These are phyloP conservation scores for Antigone vipio DNA, from an alignment of 2,113 vertebrate species.

Conservation along the genomic window DNA sequence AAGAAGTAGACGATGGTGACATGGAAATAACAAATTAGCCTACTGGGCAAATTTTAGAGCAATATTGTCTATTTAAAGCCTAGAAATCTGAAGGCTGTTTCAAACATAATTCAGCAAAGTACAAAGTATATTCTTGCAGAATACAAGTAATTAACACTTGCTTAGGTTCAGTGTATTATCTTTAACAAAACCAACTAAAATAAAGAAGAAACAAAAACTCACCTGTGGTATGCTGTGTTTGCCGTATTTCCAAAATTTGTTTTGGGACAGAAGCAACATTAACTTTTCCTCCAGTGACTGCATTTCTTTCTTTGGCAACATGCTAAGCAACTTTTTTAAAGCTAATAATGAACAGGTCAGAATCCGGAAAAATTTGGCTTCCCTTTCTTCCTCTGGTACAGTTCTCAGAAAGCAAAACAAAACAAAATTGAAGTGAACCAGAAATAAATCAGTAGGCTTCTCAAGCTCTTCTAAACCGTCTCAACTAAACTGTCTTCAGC, in stretches of 20 bases:
- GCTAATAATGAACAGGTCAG: constrained; percentile 92
- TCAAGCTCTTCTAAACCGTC: not conserved
- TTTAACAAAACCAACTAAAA: not conserved
- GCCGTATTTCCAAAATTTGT: constrained; percentile 96
- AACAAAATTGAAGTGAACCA: not conserved
- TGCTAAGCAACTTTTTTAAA: constrained; percentile 86
- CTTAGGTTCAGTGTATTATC: not conserved
- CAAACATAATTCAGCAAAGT: not conserved
- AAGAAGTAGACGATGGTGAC: not conserved
- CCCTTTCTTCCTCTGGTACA: constrained; percentile 90
- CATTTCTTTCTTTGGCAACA: constrained; percentile 81
- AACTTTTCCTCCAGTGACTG: constrained; percentile 79
- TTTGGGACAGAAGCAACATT: constrained; percentile 78
- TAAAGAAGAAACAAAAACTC: constrained; percentile 9
- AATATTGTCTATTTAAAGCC: not conserved
- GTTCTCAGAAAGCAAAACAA: constrained; percentile 70
- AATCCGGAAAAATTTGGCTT: constrained; percentile 89
- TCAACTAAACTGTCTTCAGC: not conserved
- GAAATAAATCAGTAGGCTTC: not conserved
- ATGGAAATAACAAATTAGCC: not conserved
- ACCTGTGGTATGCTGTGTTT: constrained; percentile 91
- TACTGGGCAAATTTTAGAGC: not conserved
- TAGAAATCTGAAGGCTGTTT: not conserved
- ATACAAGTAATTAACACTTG: not conserved
- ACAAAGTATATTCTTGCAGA: not conserved